Base-by-base conservation (phyloP, 2,113 vertebrate genomes). In the Epinephelus moara region DNA sequence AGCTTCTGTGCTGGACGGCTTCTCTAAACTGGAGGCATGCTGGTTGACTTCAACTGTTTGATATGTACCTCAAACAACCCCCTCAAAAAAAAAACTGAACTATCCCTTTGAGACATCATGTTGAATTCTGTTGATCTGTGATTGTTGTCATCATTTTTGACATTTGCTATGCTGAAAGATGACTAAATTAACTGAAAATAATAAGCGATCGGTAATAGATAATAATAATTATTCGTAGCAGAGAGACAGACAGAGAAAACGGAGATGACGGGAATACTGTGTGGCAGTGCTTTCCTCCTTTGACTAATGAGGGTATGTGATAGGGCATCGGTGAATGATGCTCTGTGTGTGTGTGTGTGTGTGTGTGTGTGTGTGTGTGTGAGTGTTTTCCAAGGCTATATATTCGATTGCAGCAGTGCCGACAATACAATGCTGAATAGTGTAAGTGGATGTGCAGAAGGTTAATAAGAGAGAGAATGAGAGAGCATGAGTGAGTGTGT, bases 401-500 rank as follows among this genome's bases (percentile, higher is more conserved):
- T 67, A 37, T 75, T 30, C 67, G 74, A 77, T 40, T 86, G 52
- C 67, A 3, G 27, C 67, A 3, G 27, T 47, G 70, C 81, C 47
- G 33, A 55, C 40, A 75, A 66, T 55, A 76, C 73, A 69, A 57
- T 55, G 30, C 83, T 67, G 83, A 85, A 78, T 56, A 56, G 59
- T 5, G 25, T 55, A 75, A 83, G 80, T 80, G 84, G 71, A 73
- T 83, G 68, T 75, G 49, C 66, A 69, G 71, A 84, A 76, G 89
- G 79, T 91, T 88, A 85, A 90, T 88, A 86, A 91, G 53, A 40
- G 62, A 80, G 68, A 88, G 81, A 90, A 68, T 73, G 60, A 74
- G 63, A 49, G 61, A 78, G 70, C 23, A 30, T 52, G 40, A 86
- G 67, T 60, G 62, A 83, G 33, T 81, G 72, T 82, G 78, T 55